These are phyloP conservation scores for Strigops habroptila DNA, from an alignment of 2,113 vertebrate genomes.

Conservation along the genomic window DNA sequence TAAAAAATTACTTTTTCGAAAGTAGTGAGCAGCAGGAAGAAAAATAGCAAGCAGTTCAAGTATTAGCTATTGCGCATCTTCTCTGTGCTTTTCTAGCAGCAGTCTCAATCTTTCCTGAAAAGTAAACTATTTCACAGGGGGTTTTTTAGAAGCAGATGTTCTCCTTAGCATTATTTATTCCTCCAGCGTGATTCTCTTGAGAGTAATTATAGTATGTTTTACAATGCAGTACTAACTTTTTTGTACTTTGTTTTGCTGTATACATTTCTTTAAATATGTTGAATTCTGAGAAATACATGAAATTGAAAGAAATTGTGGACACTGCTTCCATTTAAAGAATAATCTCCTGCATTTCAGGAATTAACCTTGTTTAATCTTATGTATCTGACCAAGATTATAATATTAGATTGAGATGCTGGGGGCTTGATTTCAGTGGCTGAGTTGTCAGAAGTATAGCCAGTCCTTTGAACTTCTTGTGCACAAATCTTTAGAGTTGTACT, in stretches of 20 bases:
- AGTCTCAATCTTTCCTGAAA: background rate
- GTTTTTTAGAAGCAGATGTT: background rate
- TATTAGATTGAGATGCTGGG: background rate
- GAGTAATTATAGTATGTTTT: background rate
- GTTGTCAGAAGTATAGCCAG: background rate
- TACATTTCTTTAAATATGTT: background rate
- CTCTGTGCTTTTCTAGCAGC: background rate
- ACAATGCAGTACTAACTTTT: background rate
- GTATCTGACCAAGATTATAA: background rate
- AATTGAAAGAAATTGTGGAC: background rate
- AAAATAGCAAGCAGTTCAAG: background rate
- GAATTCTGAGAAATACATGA: background rate
- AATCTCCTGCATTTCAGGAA: background rate
- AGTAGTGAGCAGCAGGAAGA: background rate
- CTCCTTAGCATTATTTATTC: background rate
- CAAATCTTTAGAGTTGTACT: background rate
- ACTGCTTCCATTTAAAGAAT: background rate
- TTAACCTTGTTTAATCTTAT: background rate
- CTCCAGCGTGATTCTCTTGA: background rate
- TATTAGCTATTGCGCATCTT: background rate
- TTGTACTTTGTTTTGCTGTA: background rate
- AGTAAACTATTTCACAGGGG: background rate
- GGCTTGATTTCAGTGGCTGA: background rate
- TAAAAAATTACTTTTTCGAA: background rate
- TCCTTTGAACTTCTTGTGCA: background rate